Conservation (phyloP, 1,140 invertebrate genomes). For the Aphelenchoides avenae region DNA sequence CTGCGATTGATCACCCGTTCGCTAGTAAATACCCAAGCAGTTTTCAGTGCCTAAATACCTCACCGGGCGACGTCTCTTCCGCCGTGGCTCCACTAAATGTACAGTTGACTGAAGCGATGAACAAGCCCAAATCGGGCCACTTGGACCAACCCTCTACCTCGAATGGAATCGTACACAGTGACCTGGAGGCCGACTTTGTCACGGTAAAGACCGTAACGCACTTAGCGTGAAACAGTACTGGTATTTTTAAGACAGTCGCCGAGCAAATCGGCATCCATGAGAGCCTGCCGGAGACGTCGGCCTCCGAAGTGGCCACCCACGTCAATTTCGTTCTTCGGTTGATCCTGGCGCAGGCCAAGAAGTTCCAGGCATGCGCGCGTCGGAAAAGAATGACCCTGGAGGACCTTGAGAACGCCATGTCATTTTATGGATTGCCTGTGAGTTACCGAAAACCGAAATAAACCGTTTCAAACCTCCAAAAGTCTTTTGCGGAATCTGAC, state of each 20-base stretch:
- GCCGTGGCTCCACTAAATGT: not conserved
- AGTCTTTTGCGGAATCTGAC: too few relatives aligned
- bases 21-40: too few relatives aligned
- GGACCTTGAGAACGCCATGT: slow-evolving; percentile 34
- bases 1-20: too few relatives aligned
- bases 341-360: slow-evolving; percentile 25
- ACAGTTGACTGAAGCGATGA: not conserved
- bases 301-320: slow-evolving; percentile 8
- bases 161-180: not conserved
- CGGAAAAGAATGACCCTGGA: slow-evolving; percentile 26
- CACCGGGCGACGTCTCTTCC: too few relatives aligned
- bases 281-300: not conserved
- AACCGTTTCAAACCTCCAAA: too few relatives aligned
- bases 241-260: slow-evolving; percentile 16
- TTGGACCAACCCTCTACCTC: slow-evolving; percentile 4
- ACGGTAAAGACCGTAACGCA: not conserved
- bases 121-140: not conserved
- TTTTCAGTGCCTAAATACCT: too few relatives aligned
- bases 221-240: not conserved
- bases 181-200: slow-evolving; percentile 9
- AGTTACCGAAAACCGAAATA: slow-evolving; percentile 14
- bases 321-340: slow-evolving; percentile 14
- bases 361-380: slow-evolving; percentile 34
- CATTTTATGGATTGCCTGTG: slow-evolving; percentile 36
- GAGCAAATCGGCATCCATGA: slow-evolving; percentile 26